Conservation (phyloP, 2,888 invertebrate species). For the Encarsia formosa region DNA sequence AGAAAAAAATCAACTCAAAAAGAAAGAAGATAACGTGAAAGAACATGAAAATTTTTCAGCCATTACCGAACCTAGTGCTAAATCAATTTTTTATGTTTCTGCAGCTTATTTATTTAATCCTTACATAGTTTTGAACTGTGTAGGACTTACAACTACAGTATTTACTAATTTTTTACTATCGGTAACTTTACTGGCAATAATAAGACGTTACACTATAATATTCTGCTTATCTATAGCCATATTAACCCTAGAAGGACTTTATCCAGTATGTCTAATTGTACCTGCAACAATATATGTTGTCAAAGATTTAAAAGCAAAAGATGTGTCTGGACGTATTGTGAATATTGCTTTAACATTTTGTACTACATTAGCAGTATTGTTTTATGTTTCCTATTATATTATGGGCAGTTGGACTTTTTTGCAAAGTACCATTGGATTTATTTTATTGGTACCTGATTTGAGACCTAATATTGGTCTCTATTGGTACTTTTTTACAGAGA, state of each 20-base stretch:
- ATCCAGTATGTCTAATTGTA: constrained; percentile 77
- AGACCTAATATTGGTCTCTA: constrained; percentile 96
- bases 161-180: constrained; percentile 82
- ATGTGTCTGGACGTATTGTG: constrained; percentile 53
- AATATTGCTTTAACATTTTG: constrained; percentile 56
- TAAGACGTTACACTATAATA: constrained; percentile 60
- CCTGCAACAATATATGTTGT: constrained; percentile 72
- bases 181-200: constrained; percentile 66
- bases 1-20: constrained; percentile 27
- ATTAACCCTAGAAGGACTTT: constrained; percentile 77
- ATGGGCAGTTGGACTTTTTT: constrained; percentile 58
- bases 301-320: constrained; percentile 55
- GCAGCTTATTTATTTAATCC: constrained; percentile 86
- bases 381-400: constrained; percentile 61
- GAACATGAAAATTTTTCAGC: constrained; percentile 25
- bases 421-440: constrained; percentile 55
- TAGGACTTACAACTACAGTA: constrained; percentile 85
- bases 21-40: constrained; percentile 17
- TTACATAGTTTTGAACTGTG: constrained; percentile 80
- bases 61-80: constrained; percentile 28
- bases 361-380: constrained; percentile 55
- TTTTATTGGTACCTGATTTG: constrained; percentile 86
- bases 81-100: constrained; percentile 60
- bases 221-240: constrained; percentile 70
- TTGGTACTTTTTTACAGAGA: constrained; percentile 99